Base-by-base conservation (phyloP, 2,888 invertebrate species). In the Hirtodrosophila alboralis region DNA sequence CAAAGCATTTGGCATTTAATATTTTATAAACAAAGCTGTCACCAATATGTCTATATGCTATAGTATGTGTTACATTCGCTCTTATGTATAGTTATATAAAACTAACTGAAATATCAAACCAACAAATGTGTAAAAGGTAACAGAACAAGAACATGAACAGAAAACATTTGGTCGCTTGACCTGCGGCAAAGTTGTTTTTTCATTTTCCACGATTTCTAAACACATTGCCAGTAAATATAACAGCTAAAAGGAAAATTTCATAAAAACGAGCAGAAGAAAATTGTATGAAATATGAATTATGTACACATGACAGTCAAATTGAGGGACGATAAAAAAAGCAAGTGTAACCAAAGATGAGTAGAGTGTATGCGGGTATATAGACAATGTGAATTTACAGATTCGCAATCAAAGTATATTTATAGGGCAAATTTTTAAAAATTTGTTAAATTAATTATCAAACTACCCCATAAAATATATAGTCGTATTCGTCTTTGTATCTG, bases 141-240 rank as follows among this genome's bases (percentile, higher is more conserved):
- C 66, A 70, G 41, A 43, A 51, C 58, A 49, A 76, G 57, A 56
- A 70, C 52, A 56, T 45, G 34, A n/a, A n/a, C 38, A 60, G 64
- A 68, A 61, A 59, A 47, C 56, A 59, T 74, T 60, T 52, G 48
- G 53, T 43, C 57, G 59, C 47, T 61, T 71, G 71, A 67, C 89
- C 87, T 63, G 71, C 49, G 84, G 89, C 89, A 89, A 89, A 89
- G 89, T 89, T 89, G 84, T 89, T 86, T 85, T 89, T 89, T 86
- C 84, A 89, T 89, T 88, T 78, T 64, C 72, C 71, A 74, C 81
- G 81, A 88, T 84, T 88, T 86, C 87, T 88, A 88, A 88, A 80
- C 78, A 73, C 67, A 70, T 44, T 59, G 41, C 56, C 41, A 43
- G 45, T 30, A 45, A 63, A 65, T 37, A 34, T 36, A 53, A 49